Evolutionary conservation across 2,797 vertebrate genomes (phyloP).

Genomic region (Xerus rutilus): DNA sequence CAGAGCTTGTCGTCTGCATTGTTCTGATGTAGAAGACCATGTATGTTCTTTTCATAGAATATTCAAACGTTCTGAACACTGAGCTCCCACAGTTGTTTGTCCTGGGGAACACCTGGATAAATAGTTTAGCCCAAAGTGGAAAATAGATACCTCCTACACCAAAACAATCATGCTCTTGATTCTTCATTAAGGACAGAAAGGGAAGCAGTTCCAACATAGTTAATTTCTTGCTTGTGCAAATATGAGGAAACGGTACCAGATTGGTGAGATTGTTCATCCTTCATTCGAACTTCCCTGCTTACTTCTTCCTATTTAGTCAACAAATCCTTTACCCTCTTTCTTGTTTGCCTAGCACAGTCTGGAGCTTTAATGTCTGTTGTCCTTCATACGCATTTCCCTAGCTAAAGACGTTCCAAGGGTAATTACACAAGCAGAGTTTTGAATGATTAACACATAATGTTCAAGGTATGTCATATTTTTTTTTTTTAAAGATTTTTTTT

Average conservation of each 20-base stretch:
- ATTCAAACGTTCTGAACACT: not conserved
- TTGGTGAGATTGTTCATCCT: not conserved
- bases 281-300: not conserved
- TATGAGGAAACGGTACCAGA: not conserved
- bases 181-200: not conserved
- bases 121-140: not conserved
- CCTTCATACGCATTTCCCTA: not conserved
- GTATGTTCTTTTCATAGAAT: not conserved
- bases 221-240: not conserved
- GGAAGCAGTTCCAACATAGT: not conserved
- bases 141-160: not conserved
- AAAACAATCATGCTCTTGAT: not conserved
- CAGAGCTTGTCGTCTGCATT: not conserved
- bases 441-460: slow-evolving; percentile 16
- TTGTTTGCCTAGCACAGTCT: not conserved
- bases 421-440: slow-evolving; percentile 38
- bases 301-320: not conserved
- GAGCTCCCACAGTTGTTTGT: not conserved
- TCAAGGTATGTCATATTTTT: not conserved
- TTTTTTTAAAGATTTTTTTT: too few species aligned
- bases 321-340: not conserved
- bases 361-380: not conserved
- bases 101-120: not conserved
- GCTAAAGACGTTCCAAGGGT: slow-evolving; percentile 9
- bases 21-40: not conserved